Conservation (phyloP, 2,797 vertebrate species). For the Anabacerthia variegaticeps region DNA sequence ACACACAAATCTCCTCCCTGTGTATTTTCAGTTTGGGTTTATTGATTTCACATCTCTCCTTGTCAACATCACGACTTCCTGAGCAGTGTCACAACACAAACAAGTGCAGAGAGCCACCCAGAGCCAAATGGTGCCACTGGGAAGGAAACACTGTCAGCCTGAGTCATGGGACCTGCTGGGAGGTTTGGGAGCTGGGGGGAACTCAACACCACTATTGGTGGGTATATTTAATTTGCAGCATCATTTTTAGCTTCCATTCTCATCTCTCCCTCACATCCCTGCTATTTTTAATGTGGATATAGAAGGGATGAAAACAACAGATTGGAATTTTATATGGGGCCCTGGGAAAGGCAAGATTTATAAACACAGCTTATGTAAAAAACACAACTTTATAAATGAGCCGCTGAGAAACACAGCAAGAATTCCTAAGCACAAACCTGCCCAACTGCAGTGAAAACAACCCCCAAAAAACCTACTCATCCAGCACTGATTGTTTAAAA, state of each 20-base stretch:
- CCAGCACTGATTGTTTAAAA: neutral
- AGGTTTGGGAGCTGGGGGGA: neutral
- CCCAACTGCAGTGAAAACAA: neutral
- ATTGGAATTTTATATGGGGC: neutral
- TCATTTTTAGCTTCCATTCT: neutral
- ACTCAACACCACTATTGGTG: neutral
- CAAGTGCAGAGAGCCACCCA: no score
- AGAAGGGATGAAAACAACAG: neutral
- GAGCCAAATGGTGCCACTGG: no score
- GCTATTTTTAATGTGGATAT: neutral
- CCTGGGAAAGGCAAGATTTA: neutral
- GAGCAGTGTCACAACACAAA: neutral
- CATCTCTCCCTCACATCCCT: neutral
- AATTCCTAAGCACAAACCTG: neutral
- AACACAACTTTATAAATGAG: neutral
- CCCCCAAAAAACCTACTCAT: neutral
- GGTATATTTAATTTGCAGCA: neutral
- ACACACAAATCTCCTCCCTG: no score
- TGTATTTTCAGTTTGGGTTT: no score
- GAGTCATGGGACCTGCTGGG: neutral
- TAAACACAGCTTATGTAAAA: neutral
- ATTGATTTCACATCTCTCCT: no score
- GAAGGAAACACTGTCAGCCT: neutral
- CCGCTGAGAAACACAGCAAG: neutral
- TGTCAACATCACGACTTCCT: neutral